These are phyloP conservation scores for Helicolenus hilgendorfi DNA, from an alignment of 2,797 vertebrate species.

Conservation along the genomic window DNA sequence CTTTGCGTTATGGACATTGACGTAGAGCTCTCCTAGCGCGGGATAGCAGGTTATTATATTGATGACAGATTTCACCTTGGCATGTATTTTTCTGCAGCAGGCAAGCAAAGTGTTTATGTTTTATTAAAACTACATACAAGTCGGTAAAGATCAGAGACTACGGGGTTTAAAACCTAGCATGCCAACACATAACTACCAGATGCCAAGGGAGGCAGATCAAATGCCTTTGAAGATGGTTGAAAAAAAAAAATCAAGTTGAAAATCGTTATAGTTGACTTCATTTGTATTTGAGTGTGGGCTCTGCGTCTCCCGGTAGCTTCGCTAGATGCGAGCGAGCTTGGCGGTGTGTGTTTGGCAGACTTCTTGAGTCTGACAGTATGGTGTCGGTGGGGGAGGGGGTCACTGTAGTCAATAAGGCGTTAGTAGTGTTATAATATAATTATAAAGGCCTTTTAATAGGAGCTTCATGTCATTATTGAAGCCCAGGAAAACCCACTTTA, in stretches of 20 bases:
- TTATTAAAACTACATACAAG: constrained; percentile 85
- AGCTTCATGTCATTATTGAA: constrained; percentile 8
- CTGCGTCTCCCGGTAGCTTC: constrained; percentile 62
- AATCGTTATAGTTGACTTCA: constrained; percentile 81
- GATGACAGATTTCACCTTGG: constrained; percentile 77
- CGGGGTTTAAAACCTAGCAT: constrained; percentile 77
- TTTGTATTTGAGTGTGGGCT: constrained; percentile 76
- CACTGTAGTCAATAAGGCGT: constrained; percentile 16
- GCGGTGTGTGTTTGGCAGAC: constrained; percentile 34
- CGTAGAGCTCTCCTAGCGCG: constrained; percentile 5
- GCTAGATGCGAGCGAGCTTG: constrained; percentile 37
- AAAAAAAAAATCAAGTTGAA: constrained; percentile 69
- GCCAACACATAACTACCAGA: constrained; percentile 80
- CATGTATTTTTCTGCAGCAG: constrained; percentile 75
- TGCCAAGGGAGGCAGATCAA: constrained; percentile 85
- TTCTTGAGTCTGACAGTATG: constrained; percentile 42
- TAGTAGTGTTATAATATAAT: constrained; percentile 8
- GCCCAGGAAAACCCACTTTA: background rate
- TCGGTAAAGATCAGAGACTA: constrained; percentile 83
- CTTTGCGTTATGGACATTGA: constrained; percentile 30
- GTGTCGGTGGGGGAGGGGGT: constrained; percentile 25
- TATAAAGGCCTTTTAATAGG: constrained; percentile 14
- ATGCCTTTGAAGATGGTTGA: constrained; percentile 83
- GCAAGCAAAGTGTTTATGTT: constrained; percentile 79
- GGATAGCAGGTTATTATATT: constrained; percentile 73